Conservation (phyloP, 2,888 invertebrate genomes). For the Melinaea marsaeus region DNA sequence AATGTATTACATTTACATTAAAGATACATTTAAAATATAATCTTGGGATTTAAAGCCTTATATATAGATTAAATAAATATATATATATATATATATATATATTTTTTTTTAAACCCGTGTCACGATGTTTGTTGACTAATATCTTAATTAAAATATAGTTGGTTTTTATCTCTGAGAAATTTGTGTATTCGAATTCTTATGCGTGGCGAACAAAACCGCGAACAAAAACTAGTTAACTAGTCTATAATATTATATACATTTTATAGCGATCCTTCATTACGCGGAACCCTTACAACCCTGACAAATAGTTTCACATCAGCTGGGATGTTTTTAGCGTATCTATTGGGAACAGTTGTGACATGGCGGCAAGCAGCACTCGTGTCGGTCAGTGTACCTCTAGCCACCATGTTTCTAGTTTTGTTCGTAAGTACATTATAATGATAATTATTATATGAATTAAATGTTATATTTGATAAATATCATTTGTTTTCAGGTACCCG, state of each 20-base stretch:
- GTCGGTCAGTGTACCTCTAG: constrained; percentile 67
- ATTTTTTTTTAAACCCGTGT: too few species aligned
- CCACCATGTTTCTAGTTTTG: constrained; percentile 71
- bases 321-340: constrained; percentile 73
- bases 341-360: constrained; percentile 70
- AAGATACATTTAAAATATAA: too few species aligned
- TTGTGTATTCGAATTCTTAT: too few species aligned
- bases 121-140: too few species aligned
- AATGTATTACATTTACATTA: too few species aligned
- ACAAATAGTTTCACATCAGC: constrained; percentile 69
- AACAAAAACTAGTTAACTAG: too few species aligned
- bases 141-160: too few species aligned
- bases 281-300: constrained; percentile 75
- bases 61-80: too few species aligned
- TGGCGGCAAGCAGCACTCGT: constrained; percentile 76
- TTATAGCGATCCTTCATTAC: constrained; percentile 72
- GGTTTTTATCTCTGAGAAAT: too few species aligned
- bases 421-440: constrained; percentile 57
- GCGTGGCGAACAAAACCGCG: too few species aligned
- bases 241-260: not conserved
- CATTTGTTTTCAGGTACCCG: constrained; percentile 66
- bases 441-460: constrained; percentile 5
- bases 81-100: too few species aligned
- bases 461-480: constrained; percentile 1
- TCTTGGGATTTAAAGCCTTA: too few species aligned